Percentiles rank a stretch among this genome's conserved stretches.
These are phyloP conservation scores for Myathropa florea DNA, from an alignment of 2,888 invertebrate genomes.

Conservation along the genomic window DNA sequence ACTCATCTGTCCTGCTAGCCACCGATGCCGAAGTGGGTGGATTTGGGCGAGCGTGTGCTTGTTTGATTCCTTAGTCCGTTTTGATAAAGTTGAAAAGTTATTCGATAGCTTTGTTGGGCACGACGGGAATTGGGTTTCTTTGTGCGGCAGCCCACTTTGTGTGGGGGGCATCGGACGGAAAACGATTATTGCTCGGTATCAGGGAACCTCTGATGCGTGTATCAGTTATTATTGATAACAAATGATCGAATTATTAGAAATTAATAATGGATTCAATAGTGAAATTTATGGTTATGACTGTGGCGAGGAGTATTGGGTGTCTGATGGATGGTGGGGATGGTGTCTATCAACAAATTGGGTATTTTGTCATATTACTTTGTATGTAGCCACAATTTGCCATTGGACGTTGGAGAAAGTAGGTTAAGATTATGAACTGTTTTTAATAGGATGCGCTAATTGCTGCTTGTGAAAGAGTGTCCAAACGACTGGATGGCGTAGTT, in stretches of 20 bases:
- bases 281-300: conserved; percentile 63
- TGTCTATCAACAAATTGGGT: not conserved
- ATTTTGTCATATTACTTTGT: no score
- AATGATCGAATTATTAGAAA: conserved; percentile 69
- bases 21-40: not conserved
- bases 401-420: no score
- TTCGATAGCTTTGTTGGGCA: conserved; percentile 34
- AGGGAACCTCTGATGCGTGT: conserved; percentile 57
- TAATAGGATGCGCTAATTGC: no score
- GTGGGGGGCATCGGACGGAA: not conserved
- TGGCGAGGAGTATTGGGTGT: conserved; percentile 4
- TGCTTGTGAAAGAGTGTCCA: no score
- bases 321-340: not conserved
- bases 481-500: no score
- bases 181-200: conserved; percentile 56
- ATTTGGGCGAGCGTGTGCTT: conserved; percentile 16
- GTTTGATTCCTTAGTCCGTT: conserved; percentile 46
- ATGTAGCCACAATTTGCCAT: no score
- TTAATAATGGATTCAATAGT: conserved; percentile 65
- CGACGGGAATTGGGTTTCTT: conserved; percentile 40
- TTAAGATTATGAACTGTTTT: no score
- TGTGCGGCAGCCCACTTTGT: not conserved
- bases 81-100: conserved; percentile 64
- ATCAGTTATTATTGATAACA: conserved; percentile 65
- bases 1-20: conserved; percentile 42